phyloP scores from a whole-genome alignment of 2,888 invertebrate genomes.

The Eupithecia tripunctaria region DNA sequence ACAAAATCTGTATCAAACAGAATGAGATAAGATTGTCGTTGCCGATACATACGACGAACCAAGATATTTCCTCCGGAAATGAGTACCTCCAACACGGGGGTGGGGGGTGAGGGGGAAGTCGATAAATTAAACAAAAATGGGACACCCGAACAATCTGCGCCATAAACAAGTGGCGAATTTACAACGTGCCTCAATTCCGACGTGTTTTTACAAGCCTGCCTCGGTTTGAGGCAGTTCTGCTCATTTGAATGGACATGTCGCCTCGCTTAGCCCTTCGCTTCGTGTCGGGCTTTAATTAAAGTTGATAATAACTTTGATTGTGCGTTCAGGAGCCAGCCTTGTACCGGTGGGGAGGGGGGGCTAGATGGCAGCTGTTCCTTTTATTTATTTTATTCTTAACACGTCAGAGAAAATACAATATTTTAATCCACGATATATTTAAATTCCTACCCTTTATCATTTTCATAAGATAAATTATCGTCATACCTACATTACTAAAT shows the following conservation, averaged over 20 bases:
- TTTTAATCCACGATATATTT: too few species aligned
- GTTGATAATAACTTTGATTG: slow-evolving; percentile 22
- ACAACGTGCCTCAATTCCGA: slow-evolving; percentile 42
- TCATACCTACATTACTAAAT: too few species aligned
- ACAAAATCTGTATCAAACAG: not conserved
- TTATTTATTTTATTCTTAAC: not conserved
- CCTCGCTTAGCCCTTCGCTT: not conserved
- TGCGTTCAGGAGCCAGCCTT: not conserved
- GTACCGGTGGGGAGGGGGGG: not conserved
- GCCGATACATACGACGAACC: slow-evolving; percentile 2
- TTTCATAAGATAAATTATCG: not conserved
- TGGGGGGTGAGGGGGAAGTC: slow-evolving; percentile 34
- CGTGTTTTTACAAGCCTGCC: slow-evolving; percentile 11
- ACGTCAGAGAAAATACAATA: not conserved
- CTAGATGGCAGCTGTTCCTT: not conserved
- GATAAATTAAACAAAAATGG: slow-evolving; percentile 64
- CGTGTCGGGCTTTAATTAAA: slow-evolving; percentile 20
- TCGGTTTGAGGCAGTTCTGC: not conserved
- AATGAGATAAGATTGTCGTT: not conserved
- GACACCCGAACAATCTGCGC: slow-evolving; percentile 59
- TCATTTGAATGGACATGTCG: slow-evolving; percentile 29
- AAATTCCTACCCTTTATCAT: too few species aligned
- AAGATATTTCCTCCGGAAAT: slow-evolving; percentile 19
- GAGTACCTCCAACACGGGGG: slow-evolving; percentile 26
- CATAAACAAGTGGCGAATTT: slow-evolving; percentile 57